These are phyloP conservation scores for Falco biarmicus DNA, from an alignment of 2,797 vertebrate species.

Conservation along the genomic window DNA sequence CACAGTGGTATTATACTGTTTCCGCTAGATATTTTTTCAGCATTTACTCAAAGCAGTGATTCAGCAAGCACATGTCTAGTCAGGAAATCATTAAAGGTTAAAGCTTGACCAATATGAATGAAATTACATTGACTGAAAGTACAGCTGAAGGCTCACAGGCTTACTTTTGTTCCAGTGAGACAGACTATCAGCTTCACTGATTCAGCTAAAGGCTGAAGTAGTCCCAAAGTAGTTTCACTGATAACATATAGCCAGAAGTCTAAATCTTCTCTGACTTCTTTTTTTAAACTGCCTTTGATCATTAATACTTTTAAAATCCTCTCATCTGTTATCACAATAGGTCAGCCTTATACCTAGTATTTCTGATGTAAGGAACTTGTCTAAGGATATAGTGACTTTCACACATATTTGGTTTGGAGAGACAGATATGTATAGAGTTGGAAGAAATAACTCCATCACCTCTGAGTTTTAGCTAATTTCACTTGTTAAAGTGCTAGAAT, in stretches of 20 bases:
- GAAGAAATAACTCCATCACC: background rate
- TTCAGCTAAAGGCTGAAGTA: background rate
- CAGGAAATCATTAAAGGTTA: conserved; percentile 26
- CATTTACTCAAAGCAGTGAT: background rate
- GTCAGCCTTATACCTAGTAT: background rate
- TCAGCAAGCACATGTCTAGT: background rate
- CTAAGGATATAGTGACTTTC: background rate
- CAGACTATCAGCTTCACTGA: background rate
- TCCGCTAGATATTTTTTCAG: background rate
- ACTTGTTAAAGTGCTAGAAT: background rate
- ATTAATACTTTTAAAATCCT: background rate
- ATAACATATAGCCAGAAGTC: background rate
- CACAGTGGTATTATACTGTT: background rate
- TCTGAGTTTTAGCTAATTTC: background rate
- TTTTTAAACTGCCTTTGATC: background rate
- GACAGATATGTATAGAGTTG: background rate
- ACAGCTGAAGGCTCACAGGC: background rate
- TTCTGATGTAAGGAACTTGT: background rate
- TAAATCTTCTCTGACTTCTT: background rate
- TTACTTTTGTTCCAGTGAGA: conserved; percentile 10
- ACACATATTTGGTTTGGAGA: background rate
- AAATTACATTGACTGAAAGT: background rate
- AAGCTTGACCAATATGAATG: background rate
- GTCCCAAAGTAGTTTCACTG: background rate
- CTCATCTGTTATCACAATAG: background rate